Conservation (phyloP, 2,113 vertebrate species). For the Garra rufa region DNA sequence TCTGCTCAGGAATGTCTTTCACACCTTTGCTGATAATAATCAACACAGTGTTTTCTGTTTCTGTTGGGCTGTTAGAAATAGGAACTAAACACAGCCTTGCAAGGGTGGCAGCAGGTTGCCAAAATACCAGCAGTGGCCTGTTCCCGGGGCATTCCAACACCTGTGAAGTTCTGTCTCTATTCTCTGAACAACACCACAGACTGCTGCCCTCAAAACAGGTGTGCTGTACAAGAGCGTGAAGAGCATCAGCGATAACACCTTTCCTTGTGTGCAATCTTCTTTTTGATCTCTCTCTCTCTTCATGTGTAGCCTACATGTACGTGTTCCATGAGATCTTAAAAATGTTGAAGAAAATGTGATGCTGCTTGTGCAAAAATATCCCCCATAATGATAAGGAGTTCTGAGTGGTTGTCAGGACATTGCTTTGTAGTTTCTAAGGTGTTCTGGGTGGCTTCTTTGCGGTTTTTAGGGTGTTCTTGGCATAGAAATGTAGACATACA, state of each 20-base stretch:
- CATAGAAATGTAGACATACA: neutral
- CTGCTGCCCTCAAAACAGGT: slow-evolving; percentile 20
- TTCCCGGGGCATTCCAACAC: slow-evolving; percentile 31
- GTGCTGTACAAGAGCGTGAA: slow-evolving; percentile 19
- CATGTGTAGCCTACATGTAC: neutral
- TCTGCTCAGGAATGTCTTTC: slow-evolving; percentile 10
- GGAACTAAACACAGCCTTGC: neutral
- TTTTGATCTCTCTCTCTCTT: neutral
- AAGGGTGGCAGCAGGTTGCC: slow-evolving; percentile 19
- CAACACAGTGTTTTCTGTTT: slow-evolving; percentile 35
- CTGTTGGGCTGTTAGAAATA: neutral
- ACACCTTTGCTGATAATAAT: slow-evolving; percentile 49
- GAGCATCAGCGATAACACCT: slow-evolving; percentile 4
- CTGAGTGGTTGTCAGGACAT: too few relatives aligned
- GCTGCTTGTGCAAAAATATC: neutral
- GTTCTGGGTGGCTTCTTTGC: neutral
- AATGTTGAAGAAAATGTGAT: neutral
- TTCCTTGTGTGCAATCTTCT: neutral
- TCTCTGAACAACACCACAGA: neutral
- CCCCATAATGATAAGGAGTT: too few relatives aligned
- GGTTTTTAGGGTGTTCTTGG: neutral
- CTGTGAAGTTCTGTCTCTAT: neutral
- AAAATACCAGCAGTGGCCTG: slow-evolving; percentile 46
- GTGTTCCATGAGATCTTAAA: neutral
- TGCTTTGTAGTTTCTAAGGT: neutral